phyloP scores from a whole-genome alignment of 1,140 invertebrate genomes.

The Trichomalopsis sarcophagae region DNA sequence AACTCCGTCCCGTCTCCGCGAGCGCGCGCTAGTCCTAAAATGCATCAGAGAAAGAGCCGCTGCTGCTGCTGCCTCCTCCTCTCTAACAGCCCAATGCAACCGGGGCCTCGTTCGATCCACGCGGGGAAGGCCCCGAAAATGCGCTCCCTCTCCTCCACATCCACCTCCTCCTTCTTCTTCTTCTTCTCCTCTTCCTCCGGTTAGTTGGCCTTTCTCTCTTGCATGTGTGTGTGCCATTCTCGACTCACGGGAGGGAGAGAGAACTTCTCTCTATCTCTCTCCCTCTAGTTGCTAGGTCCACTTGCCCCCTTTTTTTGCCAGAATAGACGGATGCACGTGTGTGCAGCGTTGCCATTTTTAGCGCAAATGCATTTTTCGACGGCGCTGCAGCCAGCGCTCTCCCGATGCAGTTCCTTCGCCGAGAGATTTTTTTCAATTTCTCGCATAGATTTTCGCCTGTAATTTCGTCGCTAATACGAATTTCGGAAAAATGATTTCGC shows the following conservation, averaged over 20 bases:
- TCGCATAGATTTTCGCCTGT: neutral
- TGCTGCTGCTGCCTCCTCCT: constrained; percentile 55
- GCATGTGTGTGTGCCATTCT: constrained; percentile 11
- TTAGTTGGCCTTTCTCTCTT: neutral
- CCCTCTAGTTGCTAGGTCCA: constrained; percentile 72
- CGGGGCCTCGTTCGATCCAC: constrained; percentile 38
- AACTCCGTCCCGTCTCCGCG: constrained; percentile 39
- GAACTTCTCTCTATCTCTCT: constrained; percentile 53
- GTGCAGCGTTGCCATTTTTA: constrained; percentile 51
- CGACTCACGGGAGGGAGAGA: neutral
- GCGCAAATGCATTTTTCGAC: constrained; percentile 47
- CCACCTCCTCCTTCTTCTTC: constrained; percentile 2
- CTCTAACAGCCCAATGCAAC: constrained; percentile 62
- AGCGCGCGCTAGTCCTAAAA: constrained; percentile 69
- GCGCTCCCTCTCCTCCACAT: constrained; percentile 18
- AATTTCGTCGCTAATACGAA: neutral
- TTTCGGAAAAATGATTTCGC: neutral
- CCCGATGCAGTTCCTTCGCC: constrained; percentile 28
- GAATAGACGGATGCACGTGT: constrained; percentile 58
- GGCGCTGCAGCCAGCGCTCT: constrained; percentile 3
- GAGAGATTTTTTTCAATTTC: neutral
- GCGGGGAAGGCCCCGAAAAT: constrained; percentile 35
- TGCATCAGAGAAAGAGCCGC: constrained; percentile 57
- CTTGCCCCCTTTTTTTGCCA: constrained; percentile 65
- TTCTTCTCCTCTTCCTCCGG: neutral